Percentiles rank a stretch among this genome's conserved stretches.
phyloP scores from a whole-genome alignment of 1,140 invertebrate genomes.

The Contarinia nasturtii region DNA sequence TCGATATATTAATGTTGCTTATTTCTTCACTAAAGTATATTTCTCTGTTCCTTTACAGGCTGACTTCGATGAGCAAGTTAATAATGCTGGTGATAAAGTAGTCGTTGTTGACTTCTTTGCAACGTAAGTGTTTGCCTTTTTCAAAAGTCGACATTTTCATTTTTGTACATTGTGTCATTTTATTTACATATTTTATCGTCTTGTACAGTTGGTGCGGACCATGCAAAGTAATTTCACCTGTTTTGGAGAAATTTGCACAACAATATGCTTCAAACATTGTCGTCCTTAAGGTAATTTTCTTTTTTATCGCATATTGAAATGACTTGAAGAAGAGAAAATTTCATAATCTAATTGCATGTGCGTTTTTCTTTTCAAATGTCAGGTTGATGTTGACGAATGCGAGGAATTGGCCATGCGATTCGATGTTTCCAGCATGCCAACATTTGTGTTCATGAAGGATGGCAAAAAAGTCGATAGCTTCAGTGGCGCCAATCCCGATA shows the following conservation, averaged over 20 bases:
- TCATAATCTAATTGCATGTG: no score
- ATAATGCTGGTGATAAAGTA: constrained; percentile 58
- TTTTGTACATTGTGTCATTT: no score
- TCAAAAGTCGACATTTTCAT: no score
- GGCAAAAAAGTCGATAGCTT: constrained; percentile 47
- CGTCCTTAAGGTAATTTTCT: constrained; percentile 30
- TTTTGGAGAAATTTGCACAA: constrained; percentile 40
- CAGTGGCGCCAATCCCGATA: constrained; percentile 59
- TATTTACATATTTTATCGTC: constrained; percentile 57
- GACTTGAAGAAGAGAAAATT: no score
- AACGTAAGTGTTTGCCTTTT: no score
- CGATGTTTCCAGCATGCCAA: constrained; percentile 77
- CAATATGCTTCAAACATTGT: constrained; percentile 31
- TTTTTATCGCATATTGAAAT: constrained; percentile 4
- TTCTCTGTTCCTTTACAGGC: constrained; percentile 25
- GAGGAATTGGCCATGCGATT: constrained; percentile 66
- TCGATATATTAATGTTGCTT: no score
- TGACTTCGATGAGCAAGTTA: constrained; percentile 52
- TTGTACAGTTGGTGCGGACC: constrained; percentile 88
- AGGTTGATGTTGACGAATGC: constrained; percentile 82
- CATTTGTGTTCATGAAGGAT: constrained; percentile 78
- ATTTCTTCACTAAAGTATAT: not conserved
- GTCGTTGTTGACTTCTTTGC: constrained; percentile 75
- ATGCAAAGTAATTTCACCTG: constrained; percentile 81
- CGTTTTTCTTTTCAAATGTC: constrained; percentile 16